Evolutionary conservation across 1,140 invertebrate species (phyloP), one percentile per base, ranked within the genome.

Genomic region (Diabrotica undecimpunctata): DNA sequence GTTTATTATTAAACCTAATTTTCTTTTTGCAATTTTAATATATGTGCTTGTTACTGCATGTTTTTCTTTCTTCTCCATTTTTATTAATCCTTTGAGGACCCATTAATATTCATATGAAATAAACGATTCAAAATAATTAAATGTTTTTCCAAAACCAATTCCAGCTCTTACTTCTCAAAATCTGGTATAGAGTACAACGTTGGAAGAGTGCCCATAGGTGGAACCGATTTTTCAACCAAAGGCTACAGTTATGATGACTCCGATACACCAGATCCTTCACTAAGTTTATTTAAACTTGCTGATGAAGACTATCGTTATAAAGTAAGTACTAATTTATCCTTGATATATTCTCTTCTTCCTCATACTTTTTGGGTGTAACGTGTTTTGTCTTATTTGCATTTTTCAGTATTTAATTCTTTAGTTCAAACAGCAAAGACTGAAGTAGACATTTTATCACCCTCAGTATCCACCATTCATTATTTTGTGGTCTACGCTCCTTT

Each of bases 151-250:
- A 9, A 11, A 8, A 56, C 39, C 5, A 55, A 58, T 60, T 64
- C 62, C 14, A 64, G 65, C 11, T 65, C 84, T 0, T 87, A 83
- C 68, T 88, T 84, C 66, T 75, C 75, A 0, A 70, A 79, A 38
- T 76, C 81, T 13, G 90, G 91, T 10, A 79, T 92, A 62, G 87
- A 88, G 66, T 96, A 94, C 75, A 90, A 84, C 62, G 74, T 94
- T 61, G 86, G 88, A 14, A 77, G 92, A 54, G 84, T 92, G 1
- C 90, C 93, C 0, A 94, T 96, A 52, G 93, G 86, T n/a, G 92
- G 91, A n/a, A 86, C 85, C 68, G 94, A 97, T 78, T 91, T 92
- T 74, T 92, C 90, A 0, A 85, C 81, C 2, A 82, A 82, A 51
- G 71, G 78, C 3, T 93, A 93, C 72, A 85, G 89, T 0, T 90